Base-by-base conservation (phyloP, 2,113 vertebrate species). In the Catharus bicknelli region DNA sequence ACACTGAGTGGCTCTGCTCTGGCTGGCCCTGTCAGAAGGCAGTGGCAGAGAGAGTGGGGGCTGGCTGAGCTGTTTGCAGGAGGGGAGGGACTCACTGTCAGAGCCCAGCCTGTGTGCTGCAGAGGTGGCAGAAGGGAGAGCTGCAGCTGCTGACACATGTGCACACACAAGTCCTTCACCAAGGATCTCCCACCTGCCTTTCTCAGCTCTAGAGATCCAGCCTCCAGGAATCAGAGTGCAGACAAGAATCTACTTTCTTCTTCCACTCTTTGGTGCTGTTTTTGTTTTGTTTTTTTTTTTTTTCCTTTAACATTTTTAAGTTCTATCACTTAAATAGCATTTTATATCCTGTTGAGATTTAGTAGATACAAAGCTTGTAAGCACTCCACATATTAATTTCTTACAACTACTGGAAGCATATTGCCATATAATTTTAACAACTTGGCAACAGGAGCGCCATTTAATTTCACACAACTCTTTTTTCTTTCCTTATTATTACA, bases 381-480 rank as follows among this genome's bases (percentile, higher is more conserved):
- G 91, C 93, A 94, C 82, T 95, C 93, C 94, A 91, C 91, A 97
- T 90, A 97, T 95, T 97, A 95, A 93, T 96, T 97, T 95, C 88
- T 93, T 96, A 96, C 91, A 96, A 90, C 90, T 96, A 29, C 92
- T 96, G 93, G 88, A 96, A 97, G 91, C 92, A 86, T 96, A 91
- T 92, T 96, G 82, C 93, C 94, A 72, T 96, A 91, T 89, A 90
- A 92, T 96, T 97, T 95, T 95, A 96, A 96, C 77, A 96, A 84
- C 93, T 95, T 96, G 94, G 93, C 96, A 95, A 61, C 83, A 86
- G 77, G 91, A 94, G 64, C 73, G 36, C 79, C 72, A 79, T 93
- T 96, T 92, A 94, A 92, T 96, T 95, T 95, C 96, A 95, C 92
- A 93, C 54, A 40, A 95, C 93, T 96, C 94, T 97, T 92, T 96